Percentiles rank a stretch among this genome's conserved stretches.
Conservation (phyloP, 2,888 invertebrate species). For the Bombylius major region DNA sequence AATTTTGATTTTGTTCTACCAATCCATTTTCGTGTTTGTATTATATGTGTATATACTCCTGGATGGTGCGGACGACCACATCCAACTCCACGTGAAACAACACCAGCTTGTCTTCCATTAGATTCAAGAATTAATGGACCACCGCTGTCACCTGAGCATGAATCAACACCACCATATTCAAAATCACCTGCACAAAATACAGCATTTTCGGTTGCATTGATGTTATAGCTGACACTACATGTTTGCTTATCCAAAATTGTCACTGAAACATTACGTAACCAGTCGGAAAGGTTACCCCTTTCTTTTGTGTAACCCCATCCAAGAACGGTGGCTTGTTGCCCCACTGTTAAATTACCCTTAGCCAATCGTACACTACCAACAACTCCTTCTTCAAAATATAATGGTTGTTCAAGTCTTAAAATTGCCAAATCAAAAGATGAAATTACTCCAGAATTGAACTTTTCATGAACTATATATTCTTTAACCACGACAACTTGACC, state of each 20-base stretch:
- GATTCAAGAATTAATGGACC: neutral
- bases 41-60: neutral
- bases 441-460: no score
- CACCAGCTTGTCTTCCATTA: neutral
- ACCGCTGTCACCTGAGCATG: neutral
- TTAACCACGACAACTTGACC: no score
- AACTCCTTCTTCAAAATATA: no score
- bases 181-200: neutral
- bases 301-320: neutral
- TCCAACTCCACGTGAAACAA: neutral
- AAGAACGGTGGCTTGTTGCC: neutral
- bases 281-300: neutral
- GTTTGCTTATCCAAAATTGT: neutral
- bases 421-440: neutral
- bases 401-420: neutral
- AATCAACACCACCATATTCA: neutral
- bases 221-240: neutral
- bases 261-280: neutral
- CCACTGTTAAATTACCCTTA: no score
- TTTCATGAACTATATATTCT: no score
- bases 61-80: neutral
- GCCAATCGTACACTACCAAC: no score
- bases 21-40: neutral
- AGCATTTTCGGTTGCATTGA: no score
- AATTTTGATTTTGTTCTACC: neutral